A percentile compares a stretch with the other conserved stretches of the same genome.
phyloP scores from a whole-genome alignment of 2,797 vertebrate genomes.

The Gambelia wislizenii region DNA sequence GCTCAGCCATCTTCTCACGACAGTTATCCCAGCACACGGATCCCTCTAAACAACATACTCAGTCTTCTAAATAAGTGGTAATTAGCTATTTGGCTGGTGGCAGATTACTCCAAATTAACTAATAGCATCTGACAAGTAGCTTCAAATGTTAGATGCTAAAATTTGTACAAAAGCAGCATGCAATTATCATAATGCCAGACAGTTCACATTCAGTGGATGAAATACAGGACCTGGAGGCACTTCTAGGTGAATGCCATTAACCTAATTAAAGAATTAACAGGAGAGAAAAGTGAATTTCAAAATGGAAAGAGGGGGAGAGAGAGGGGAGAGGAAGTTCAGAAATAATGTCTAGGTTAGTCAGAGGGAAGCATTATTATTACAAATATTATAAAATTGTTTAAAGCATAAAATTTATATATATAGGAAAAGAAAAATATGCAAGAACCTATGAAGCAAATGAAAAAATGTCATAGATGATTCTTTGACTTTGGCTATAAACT shows the following conservation, averaged over 20 bases:
- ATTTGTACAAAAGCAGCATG: constrained; percentile 9
- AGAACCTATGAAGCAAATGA: too few relatives aligned
- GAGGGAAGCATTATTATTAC: too few relatives aligned
- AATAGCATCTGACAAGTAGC: constrained; percentile 45
- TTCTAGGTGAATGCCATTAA: constrained; percentile 37
- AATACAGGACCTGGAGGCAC: constrained; percentile 1
- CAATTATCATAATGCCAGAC: constrained; percentile 29
- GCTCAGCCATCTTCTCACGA: neutral
- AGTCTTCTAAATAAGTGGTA: constrained; percentile 21
- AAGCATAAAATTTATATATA: too few relatives aligned
- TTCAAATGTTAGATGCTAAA: constrained; percentile 33
- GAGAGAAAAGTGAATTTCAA: neutral
- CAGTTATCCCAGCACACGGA: neutral
- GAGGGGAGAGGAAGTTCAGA: neutral
- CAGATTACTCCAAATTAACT: constrained; percentile 33
- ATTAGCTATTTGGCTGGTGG: constrained; percentile 22
- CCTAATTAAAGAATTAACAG: constrained; percentile 37
- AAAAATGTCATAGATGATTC: too few relatives aligned
- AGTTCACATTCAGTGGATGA: constrained; percentile 21
- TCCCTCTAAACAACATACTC: neutral
- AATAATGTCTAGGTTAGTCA: neutral
- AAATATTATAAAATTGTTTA: too few relatives aligned
- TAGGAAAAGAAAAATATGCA: too few relatives aligned
- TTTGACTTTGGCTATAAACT: too few relatives aligned
- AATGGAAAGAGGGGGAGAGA: neutral